Evolutionary conservation across 2,797 vertebrate species (phyloP).

Genomic region (Malurus splendens): DNA sequence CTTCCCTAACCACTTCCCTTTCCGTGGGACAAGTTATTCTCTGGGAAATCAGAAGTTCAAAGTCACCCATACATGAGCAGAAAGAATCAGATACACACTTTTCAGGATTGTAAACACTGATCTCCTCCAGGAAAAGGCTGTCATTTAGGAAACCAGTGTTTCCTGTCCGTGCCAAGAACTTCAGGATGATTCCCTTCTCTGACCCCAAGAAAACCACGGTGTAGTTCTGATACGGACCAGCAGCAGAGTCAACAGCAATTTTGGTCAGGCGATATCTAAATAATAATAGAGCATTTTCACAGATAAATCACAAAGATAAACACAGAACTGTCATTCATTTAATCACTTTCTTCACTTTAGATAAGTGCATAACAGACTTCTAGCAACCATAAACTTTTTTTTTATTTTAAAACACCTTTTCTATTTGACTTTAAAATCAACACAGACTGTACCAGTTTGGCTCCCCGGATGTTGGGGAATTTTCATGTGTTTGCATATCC

Average conservation of each 20-base stretch:
- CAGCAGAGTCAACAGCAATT: conserved; percentile 89
- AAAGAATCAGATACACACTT: conserved; percentile 80
- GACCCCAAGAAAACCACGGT: conserved; percentile 97
- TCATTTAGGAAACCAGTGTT: conserved; percentile 91
- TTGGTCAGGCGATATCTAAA: conserved; percentile 94
- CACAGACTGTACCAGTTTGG: background rate
- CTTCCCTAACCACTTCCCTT: background rate
- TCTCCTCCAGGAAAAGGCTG: conserved; percentile 96
- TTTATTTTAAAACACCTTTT: background rate
- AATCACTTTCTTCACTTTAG: conserved; percentile 11
- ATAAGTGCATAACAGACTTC: background rate
- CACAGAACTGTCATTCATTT: background rate
- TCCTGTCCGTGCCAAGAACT: conserved; percentile 91
- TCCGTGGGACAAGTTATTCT: background rate
- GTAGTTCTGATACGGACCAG: conserved; percentile 88
- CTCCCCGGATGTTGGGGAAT: background rate
- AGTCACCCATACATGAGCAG: background rate
- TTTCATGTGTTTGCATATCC: background rate
- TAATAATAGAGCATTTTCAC: conserved; percentile 15
- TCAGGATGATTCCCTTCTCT: conserved; percentile 94
- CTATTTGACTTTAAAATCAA: background rate
- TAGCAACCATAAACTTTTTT: background rate
- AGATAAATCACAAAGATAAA: background rate
- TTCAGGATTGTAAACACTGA: conserved; percentile 93
- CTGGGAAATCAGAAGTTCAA: conserved; percentile 23